Percentiles rank a stretch among this genome's conserved stretches.
Evolutionary conservation across 2,888 invertebrate genomes (phyloP).

Genomic region (Busseola fusca): DNA sequence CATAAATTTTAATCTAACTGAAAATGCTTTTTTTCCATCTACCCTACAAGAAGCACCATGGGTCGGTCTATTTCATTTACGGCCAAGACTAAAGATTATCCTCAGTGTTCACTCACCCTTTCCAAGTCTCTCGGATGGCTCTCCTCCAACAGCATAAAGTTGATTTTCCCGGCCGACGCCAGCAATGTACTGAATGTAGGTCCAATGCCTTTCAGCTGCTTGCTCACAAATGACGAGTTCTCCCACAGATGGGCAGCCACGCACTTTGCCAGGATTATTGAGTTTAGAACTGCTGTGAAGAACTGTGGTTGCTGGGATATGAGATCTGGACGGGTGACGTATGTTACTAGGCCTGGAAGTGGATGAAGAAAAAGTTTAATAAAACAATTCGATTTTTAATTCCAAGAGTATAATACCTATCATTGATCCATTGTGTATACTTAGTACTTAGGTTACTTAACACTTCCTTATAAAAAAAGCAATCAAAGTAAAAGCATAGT

Average conservation of each 20-base stretch:
- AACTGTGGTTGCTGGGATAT: conserved; percentile 72
- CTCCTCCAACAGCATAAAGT: conserved; percentile 90
- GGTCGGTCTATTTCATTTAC: not conserved
- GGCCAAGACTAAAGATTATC: not conserved
- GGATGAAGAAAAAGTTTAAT: not conserved
- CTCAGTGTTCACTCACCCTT: conserved; percentile 83
- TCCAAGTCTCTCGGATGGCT: conserved; percentile 93
- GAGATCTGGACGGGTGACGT: conserved; percentile 82
- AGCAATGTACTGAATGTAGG: conserved; percentile 90
- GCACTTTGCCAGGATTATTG: conserved; percentile 91
- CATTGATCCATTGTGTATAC: not conserved
- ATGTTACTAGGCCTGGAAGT: conserved; percentile 88
- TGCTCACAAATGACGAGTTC: conserved; percentile 91
- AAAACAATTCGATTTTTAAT: not conserved
- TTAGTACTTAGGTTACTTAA: not conserved
- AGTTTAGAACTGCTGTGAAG: conserved; percentile 89
- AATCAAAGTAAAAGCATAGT: not conserved
- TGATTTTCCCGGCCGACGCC: conserved; percentile 91
- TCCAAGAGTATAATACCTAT: not conserved
- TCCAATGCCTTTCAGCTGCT: conserved; percentile 93
- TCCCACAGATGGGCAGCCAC: conserved; percentile 92
- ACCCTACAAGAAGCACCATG: not conserved
- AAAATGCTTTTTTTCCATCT: not conserved
- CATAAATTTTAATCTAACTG: not conserved
- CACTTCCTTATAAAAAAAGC: not conserved